Conservation (phyloP, 2,888 invertebrate genomes). For the Rhimphoctona megacephalus region DNA sequence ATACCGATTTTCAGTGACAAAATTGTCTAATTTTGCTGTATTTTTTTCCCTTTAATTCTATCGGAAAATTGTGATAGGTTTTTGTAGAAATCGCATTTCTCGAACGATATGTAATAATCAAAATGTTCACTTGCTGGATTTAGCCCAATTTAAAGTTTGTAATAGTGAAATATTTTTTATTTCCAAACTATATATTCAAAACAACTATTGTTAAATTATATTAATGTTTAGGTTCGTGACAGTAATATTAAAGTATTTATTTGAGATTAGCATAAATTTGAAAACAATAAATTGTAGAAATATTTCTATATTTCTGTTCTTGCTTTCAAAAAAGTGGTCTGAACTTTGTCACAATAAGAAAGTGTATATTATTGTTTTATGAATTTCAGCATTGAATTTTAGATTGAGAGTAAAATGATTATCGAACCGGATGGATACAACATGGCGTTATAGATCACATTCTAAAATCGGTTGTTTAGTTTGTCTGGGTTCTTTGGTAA, state of each 20-base stretch:
- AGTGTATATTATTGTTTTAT: not conserved
- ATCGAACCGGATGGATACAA: constrained; percentile 69
- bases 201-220: not conserved
- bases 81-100: not conserved
- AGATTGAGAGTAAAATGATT: constrained; percentile 13
- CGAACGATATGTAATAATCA: not conserved
- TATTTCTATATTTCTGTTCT: not conserved
- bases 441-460: constrained; percentile 70
- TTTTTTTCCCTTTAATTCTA: not conserved
- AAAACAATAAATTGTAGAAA: not conserved
- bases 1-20: not conserved
- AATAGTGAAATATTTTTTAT: not conserved
- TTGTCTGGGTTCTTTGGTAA: constrained; percentile 45
- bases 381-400: constrained; percentile 14
- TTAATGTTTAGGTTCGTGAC: not conserved
- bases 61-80: not conserved
- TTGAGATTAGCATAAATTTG: too few species aligned
- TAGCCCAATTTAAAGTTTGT: not conserved
- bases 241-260: not conserved
- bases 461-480: constrained; percentile 67
- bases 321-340: not conserved
- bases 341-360: not conserved
- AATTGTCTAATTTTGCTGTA: not conserved
- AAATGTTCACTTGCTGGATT: not conserved
- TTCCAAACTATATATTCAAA: not conserved